Evolutionary conservation across 2,797 vertebrate genomes (phyloP), one percentile per base, ranked within the genome.

Genomic region (Chromis chromis): DNA sequence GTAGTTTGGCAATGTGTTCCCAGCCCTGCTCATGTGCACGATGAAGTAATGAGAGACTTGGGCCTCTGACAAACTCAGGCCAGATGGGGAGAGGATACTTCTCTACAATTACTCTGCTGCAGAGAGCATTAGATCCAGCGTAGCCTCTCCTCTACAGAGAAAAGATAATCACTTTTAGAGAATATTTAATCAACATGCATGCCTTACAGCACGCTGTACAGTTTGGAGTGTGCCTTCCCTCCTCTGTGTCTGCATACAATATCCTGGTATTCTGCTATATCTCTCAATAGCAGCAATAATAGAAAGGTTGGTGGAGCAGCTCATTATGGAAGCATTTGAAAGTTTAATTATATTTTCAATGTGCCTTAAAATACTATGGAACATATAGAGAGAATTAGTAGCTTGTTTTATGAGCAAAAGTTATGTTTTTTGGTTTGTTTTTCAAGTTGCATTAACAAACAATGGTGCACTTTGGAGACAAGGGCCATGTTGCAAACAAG

Each of bases 41-140:
- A 82, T 90, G 88, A 89, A 89, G 91, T 91, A 91, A 93, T 89
- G 80, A 92, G 92, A 91, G 88, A 91, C 83, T 57, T 70, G 70
- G 88, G 89, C 88, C 82, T 91, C 88, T 60, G 76, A 83, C 85
- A 94, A 93, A 92, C 91, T 93, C 84, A 82, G 91, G 88, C 91
- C 91, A 93, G 93, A 94, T 93, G 93, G 91, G 77, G 81, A 91
- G 88, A 88, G 63, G 87, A 89, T 86, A 85, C 88, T 86, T 83
- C 79, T 68, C 78, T 72, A 75, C 87, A 89, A 90, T 87, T 88
- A 90, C 81, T 87, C 81, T 81, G 84, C 75, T 84, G 82, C 80
- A 85, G 48, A 81, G 74, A 78, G 77, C 70, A 77, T 84, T 86
- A 81, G 33, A 86, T 76, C 36, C 77, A 60, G 44, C 69, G 76